Percentiles rank a stretch among this genome's conserved stretches.
These are phyloP conservation scores for Liparis tanakae DNA, from an alignment of 2,797 vertebrate species.

Conservation along the genomic window DNA sequence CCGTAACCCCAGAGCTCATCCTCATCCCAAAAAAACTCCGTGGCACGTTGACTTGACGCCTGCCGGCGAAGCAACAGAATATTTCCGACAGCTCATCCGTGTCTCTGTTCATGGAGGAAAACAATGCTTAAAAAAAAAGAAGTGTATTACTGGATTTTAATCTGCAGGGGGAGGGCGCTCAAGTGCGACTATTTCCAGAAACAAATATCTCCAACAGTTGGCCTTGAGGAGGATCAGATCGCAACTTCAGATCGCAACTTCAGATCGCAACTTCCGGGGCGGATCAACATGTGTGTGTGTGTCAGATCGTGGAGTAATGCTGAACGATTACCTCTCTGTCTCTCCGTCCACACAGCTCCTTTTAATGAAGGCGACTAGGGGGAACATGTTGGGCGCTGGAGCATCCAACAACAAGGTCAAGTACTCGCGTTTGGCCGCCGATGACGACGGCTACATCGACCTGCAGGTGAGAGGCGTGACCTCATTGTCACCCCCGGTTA, in stretches of 20 bases:
- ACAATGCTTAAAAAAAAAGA: neutral
- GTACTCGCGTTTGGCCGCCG: constrained; percentile 92
- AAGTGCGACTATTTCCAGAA: constrained; percentile 2
- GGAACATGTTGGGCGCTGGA: constrained; percentile 81
- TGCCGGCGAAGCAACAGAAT: constrained; percentile 28
- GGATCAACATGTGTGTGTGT: constrained; percentile 2
- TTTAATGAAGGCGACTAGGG: constrained; percentile 86
- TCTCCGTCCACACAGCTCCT: constrained; percentile 32
- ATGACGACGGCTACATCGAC: constrained; percentile 95
- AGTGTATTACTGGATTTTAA: constrained; percentile 32
- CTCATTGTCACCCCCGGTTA: constrained; percentile 10
- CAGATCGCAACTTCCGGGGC: neutral
- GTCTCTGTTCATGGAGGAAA: constrained; percentile 19
- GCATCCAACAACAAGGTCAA: constrained; percentile 92
- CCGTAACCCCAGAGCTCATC: constrained; percentile 36
- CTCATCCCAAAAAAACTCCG: constrained; percentile 19
- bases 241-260: constrained; percentile 25
- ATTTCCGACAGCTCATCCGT: constrained; percentile 22
- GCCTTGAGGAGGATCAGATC: constrained; percentile 28
- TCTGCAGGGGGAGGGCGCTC: neutral
- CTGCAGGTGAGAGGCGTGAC: constrained; percentile 83
- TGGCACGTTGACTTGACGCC: constrained; percentile 40
- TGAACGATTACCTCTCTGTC: neutral
- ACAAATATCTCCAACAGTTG: constrained; percentile 14
- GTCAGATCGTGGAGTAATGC: neutral